Evolutionary conservation across 2,888 invertebrate species (phyloP).

Genomic region (Camponotus fellah): DNA sequence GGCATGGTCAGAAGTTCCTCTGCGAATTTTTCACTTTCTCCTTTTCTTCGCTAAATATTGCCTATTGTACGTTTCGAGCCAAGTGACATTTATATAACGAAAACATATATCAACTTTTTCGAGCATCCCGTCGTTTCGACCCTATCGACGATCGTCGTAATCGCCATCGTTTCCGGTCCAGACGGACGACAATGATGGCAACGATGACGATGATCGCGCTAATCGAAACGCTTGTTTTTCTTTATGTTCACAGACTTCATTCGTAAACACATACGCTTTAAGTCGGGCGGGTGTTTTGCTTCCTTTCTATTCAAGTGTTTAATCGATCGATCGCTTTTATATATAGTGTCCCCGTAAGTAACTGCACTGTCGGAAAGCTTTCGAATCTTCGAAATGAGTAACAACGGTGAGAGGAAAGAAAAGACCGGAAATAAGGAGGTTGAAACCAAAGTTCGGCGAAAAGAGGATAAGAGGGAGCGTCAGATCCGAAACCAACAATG

Average conservation of each 20-base stretch:
- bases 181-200: background rate
- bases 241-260: background rate
- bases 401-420: constrained; percentile 60
- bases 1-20: constrained; percentile 61
- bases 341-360: constrained; percentile 60
- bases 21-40: constrained; percentile 49
- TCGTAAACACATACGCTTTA: constrained; percentile 40
- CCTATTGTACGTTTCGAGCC: constrained; percentile 69
- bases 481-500: background rate
- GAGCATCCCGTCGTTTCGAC: constrained; percentile 43
- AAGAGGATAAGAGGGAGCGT: constrained; percentile 1
- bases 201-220: constrained; percentile 33
- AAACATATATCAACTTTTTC: constrained; percentile 53
- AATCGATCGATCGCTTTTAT: constrained; percentile 58
- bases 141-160: constrained; percentile 12
- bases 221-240: constrained; percentile 55
- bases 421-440: constrained; percentile 60
- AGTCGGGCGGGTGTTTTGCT: constrained; percentile 31
- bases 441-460: constrained; percentile 40
- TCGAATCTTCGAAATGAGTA: constrained; percentile 52
- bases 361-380: constrained; percentile 56
- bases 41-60: constrained; percentile 48
- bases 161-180: background rate
- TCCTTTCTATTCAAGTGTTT: constrained; percentile 27
- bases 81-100: constrained; percentile 33